Base-by-base conservation (phyloP, 2,888 invertebrate genomes). In the Andricus curvator region DNA sequence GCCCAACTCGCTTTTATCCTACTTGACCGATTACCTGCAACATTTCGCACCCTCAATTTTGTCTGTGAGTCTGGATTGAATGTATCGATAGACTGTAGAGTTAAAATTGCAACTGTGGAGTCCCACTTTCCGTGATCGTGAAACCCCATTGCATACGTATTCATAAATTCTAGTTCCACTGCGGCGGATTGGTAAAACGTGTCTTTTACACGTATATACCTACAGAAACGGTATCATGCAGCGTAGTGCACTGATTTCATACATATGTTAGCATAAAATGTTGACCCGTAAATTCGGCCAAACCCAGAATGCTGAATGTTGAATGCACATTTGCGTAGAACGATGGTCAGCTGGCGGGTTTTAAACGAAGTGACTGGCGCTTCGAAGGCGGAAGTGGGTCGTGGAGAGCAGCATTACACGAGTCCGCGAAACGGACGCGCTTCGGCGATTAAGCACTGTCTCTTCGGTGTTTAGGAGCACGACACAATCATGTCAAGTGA, bases 391-490 rank as follows among this genome's bases (percentile, higher is more conserved):
- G 84, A 89, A 88, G 87, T 89, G 82, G 88, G 88, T 88, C 88
- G 84, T 77, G 68, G 77, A 82, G 79, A 83, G 86, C 86, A 87
- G 85, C 85, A 83, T 37, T 37, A 37, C 8, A 37, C 81, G 83
- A 84, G 82, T 83, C 84, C 85, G 81, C 82, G 83, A 83, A 84
- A 70, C 85, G 84, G 89, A 88, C 85, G 86, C 88, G 89, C 88
- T 88, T 84, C 87, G 87, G 78, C 82, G 86, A 84, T 84, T 83
- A 79, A 86, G 80, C 81, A 86, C 86, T 87, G 84, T 86, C 85
- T 85, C 83, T 85, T 84, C 84, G 84, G 85, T 83, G 82, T 81
- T 86, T 84, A 84, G 84, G 81, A 82, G 84, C 81, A 81, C 85
- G 84, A 84, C 83, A 85, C 84, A 82, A 83, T 84, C 81, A 83